These are phyloP conservation scores for Erpornis zantholeuca DNA, from an alignment of 2,113 vertebrate genomes.

Conservation along the genomic window DNA sequence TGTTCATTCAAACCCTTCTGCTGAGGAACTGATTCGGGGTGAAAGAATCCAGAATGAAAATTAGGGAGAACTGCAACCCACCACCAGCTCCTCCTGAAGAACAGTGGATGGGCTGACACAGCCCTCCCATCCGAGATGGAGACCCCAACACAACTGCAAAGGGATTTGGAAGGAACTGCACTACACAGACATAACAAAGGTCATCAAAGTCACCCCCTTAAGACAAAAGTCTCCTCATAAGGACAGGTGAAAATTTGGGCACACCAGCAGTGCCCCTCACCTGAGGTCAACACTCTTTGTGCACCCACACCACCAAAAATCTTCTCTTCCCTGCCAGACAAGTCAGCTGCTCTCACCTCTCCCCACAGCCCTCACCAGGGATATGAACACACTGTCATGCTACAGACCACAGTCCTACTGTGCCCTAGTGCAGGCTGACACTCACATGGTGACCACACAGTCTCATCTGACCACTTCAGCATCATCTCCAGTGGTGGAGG, in stretches of 20 bases:
- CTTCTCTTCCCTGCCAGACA: background rate
- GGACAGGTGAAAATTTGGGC: background rate
- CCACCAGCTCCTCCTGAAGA: background rate
- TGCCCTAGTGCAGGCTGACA: background rate
- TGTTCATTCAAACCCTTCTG: background rate
- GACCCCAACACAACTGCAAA: background rate
- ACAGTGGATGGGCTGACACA: accelerated
- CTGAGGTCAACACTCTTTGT: background rate
- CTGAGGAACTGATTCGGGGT: background rate
- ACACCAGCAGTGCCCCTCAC: background rate
- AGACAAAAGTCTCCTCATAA: background rate
- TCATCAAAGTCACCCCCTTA: background rate
- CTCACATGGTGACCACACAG: background rate
- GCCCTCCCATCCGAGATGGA: accelerated
- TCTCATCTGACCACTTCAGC: background rate
- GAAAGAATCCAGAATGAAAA: background rate
- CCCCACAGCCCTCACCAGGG: background rate
- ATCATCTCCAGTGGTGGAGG: background rate
- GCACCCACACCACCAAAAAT: background rate
- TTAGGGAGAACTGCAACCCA: background rate
- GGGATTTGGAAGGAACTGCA: background rate
- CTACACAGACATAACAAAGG: background rate
- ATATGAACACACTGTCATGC: background rate
- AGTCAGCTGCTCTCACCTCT: background rate
- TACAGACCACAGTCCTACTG: background rate